Evolutionary conservation across 1,140 invertebrate genomes (phyloP).

Genomic region (Telenomus remus): DNA sequence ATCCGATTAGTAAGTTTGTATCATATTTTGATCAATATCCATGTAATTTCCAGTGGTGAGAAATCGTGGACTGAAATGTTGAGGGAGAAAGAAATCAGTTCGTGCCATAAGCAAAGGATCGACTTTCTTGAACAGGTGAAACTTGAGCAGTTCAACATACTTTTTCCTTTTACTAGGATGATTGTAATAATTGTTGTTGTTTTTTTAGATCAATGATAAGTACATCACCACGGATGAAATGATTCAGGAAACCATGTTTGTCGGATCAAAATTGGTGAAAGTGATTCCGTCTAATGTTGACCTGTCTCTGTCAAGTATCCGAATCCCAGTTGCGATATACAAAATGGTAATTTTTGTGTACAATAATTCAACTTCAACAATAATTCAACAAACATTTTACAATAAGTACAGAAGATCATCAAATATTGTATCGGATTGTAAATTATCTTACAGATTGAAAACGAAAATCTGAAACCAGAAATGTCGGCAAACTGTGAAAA

Average conservation of each 20-base stretch:
- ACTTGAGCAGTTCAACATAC: background rate
- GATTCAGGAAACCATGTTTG: constrained; percentile 12
- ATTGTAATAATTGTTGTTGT: background rate
- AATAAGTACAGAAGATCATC: no score
- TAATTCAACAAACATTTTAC: no score
- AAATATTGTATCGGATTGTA: no score
- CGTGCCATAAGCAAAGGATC: no score
- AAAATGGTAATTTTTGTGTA: constrained; percentile 33
- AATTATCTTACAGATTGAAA: constrained; percentile 13
- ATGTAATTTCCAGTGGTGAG: no score
- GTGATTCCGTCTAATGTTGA: constrained; percentile 16
- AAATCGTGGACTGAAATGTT: no score
- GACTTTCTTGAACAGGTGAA: no score
- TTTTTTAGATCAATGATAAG: constrained; percentile 5
- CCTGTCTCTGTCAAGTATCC: constrained; percentile 15
- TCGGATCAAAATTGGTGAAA: constrained; percentile 23
- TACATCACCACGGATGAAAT: constrained; percentile 8
- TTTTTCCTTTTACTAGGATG: background rate
- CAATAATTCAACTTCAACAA: no score
- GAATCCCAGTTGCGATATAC: constrained; percentile 25
- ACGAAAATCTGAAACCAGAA: constrained; percentile 23
- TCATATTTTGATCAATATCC: no score
- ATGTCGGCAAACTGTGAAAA: constrained; percentile 8
- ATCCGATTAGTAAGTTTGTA: no score
- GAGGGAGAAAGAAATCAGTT: no score